These are phyloP conservation scores for Pristionchus pacificus DNA, from an alignment of 1,140 invertebrate genomes.

Conservation along the genomic window DNA sequence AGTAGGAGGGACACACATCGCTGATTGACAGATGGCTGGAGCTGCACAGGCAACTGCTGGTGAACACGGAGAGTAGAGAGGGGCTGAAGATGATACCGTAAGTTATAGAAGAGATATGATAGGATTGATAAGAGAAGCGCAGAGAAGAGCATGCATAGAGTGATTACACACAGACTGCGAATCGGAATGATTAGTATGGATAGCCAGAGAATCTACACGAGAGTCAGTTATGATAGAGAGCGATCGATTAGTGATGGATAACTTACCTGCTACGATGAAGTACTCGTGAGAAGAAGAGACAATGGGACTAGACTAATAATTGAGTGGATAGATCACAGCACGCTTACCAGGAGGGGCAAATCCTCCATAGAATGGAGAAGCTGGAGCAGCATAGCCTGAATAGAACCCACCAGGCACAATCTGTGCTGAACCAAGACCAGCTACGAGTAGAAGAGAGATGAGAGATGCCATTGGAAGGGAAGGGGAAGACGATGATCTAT, in stretches of 20 bases:
- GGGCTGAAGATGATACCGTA: constrained; percentile 19
- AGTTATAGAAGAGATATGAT: not conserved
- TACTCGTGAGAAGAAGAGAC: not conserved
- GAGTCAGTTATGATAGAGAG: not conserved
- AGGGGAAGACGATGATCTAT: not conserved
- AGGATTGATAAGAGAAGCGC: not conserved
- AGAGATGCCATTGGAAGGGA: not conserved
- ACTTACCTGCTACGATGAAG: not conserved
- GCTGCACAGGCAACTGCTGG: constrained; percentile 36
- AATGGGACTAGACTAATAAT: not conserved
- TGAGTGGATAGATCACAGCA: not conserved
- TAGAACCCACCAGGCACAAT: not conserved
- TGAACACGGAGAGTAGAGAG: constrained; percentile 36
- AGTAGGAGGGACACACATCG: constrained; percentile 30
- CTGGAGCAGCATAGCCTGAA: not conserved
- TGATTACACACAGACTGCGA: not conserved
- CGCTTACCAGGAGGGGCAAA: not conserved
- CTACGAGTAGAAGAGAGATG: not conserved
- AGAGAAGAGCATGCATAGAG: not conserved
- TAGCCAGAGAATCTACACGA: no score
- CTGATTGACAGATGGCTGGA: constrained; percentile 32
- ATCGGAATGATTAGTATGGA: not conserved
- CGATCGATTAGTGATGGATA: not conserved
- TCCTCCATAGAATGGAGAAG: not conserved
- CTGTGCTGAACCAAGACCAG: not conserved